Evolutionary conservation across 2,113 vertebrate species (phyloP).

Genomic region (Pteruthius melanotis): DNA sequence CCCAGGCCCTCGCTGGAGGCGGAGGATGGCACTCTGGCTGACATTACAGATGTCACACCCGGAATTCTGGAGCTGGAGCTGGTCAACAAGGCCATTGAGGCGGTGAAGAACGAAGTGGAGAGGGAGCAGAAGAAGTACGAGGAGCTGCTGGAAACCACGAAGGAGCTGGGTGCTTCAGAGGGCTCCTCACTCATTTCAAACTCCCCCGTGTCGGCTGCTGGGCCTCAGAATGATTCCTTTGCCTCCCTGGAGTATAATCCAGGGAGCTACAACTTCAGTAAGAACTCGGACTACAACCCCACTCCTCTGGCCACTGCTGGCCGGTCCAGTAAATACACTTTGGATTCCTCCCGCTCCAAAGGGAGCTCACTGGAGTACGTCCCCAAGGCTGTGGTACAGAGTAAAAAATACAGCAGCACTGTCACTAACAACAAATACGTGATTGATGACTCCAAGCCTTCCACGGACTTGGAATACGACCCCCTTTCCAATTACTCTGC

Average conservation of each 20-base stretch:
- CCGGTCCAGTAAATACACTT: conserved; percentile 84
- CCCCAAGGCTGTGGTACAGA: conserved; percentile 78
- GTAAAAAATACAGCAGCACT: conserved; percentile 61
- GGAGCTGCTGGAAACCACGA: conserved; percentile 76
- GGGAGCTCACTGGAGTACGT: conserved; percentile 85
- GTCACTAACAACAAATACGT: conserved; percentile 86
- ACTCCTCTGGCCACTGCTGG: conserved; percentile 71
- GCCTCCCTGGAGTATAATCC: conserved; percentile 77
- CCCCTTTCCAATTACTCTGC: conserved; percentile 92
- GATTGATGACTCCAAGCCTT: conserved; percentile 86
- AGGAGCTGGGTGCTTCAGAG: conserved; percentile 65
- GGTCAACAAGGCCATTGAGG: conserved; percentile 94
- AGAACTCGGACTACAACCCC: conserved; percentile 82
- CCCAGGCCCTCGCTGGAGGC: conserved; percentile 70
- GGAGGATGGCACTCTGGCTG: conserved; percentile 61
- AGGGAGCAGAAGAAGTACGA: conserved; percentile 89
- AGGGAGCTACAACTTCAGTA: conserved; percentile 75
- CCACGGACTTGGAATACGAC: conserved; percentile 94
- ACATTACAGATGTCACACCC: conserved; percentile 57
- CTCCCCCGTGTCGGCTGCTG: neutral
- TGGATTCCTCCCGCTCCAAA: conserved; percentile 72
- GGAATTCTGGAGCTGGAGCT: conserved; percentile 85
- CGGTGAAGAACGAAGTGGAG: conserved; percentile 88
- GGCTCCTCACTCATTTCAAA: conserved; percentile 37
- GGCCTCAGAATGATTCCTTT: conserved; percentile 45